Evolutionary conservation across 37 sponge, comb jelly and placozoan species (phyloP).

Genomic region (Corticium candelabrum): DNA sequence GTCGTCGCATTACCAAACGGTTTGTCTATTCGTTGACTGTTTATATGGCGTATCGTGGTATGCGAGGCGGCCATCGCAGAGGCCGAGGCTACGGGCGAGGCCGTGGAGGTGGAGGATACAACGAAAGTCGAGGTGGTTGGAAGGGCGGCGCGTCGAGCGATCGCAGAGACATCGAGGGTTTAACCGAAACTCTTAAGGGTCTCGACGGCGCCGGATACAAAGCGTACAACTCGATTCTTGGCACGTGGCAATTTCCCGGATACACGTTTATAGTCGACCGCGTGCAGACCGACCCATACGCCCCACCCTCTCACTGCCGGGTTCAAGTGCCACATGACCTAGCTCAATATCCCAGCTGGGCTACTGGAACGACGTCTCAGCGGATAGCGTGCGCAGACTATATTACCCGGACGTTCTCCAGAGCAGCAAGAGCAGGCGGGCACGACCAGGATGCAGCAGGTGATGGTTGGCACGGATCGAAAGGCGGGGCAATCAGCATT

Average conservation of each 20-base stretch:
- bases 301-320: constrained; percentile 14
- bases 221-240: not conserved
- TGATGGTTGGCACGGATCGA: constrained; percentile 21
- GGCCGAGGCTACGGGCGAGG: not conserved
- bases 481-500: constrained; percentile 30
- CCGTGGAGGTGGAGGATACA: not conserved
- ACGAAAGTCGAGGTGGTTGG: not conserved
- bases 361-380: not conserved
- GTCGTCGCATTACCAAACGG: no score
- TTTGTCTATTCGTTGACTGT: no score
- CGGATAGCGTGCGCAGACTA: not conserved
- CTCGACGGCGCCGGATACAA: not conserved
- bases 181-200: not conserved
- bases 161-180: not conserved
- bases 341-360: not conserved
- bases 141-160: not conserved
- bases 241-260: not conserved
- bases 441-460: not conserved
- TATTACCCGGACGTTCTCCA: not conserved
- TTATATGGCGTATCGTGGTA: no score
- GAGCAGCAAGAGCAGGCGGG: not conserved
- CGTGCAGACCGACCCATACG: constrained; percentile 25
- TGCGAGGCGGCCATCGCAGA: not conserved
- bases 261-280: constrained; percentile 10
- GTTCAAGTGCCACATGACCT: not conserved